Base-by-base conservation (phyloP, 2,888 invertebrate genomes). In the Mayetiola destructor region DNA sequence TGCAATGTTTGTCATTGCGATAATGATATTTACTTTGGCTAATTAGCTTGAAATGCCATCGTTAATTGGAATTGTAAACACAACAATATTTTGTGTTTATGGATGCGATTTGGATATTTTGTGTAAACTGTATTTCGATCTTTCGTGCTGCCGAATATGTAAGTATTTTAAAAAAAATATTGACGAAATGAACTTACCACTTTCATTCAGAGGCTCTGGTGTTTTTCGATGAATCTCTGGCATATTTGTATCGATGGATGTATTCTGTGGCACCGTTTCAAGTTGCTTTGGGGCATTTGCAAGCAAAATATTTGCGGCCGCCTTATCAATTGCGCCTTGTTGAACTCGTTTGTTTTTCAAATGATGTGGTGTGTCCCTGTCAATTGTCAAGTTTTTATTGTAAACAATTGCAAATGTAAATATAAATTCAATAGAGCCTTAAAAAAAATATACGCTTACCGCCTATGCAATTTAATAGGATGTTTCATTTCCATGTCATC, bases 321-420 rank as follows among this genome's bases (percentile, higher is more conserved):
- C 84, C 67, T 84, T 84, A 62, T 78, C 74, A 21, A 42, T 29
- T 61, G 77, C 71, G 60, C 71, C 68, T 57, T 77, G 71, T 69
- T 83, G 80, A 65, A 96, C 88, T 68, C 96, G 84, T 73, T 96
- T 96, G 77, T 95, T 95, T 81, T 97, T 97, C 69, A 95, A 81
- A 74, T 99, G 96, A 78, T 99, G 97, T 55, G 99, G 99, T 21
- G 99, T 99, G 77, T 99, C 97, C 66, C 97, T 84, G 60, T 88
- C 81, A 69, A 90, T 85, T 60, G 93, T 80, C 59, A 82, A 79
- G 66, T n/a, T n/a, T n/a, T n/a, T n/a, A 39, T 80, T 80, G 57
- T 81, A 82, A 62, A 72, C 74, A 9, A 32, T 32, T 12, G 32
- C 6, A 48, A 20, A 53, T 10, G 12, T n/a, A 53, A 29, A 20